phyloP scores from a whole-genome alignment of 2,888 invertebrate genomes.

The Cancer borealis region DNA sequence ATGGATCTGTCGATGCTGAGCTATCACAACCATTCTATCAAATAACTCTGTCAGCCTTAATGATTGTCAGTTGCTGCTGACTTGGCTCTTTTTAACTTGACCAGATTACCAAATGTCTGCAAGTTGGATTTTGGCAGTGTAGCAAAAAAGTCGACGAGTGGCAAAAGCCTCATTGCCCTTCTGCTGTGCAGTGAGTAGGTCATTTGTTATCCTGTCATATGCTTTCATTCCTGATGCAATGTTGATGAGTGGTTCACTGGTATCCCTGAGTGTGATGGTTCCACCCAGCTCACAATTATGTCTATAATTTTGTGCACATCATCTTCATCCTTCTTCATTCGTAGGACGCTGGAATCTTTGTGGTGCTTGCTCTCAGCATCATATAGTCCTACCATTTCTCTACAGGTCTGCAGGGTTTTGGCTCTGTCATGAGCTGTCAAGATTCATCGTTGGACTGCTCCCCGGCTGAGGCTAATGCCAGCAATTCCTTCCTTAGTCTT shows the following conservation, averaged over 20 bases:
- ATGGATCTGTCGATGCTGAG: background rate
- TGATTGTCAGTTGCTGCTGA: background rate
- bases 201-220: background rate
- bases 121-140: background rate
- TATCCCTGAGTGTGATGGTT: background rate
- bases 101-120: slow-evolving; percentile 12
- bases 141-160: background rate
- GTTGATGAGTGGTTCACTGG: background rate
- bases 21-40: background rate
- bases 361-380: background rate
- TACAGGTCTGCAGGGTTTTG: background rate
- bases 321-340: slow-evolving; percentile 51
- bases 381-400: background rate
- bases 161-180: background rate
- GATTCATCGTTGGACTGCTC: background rate
- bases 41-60: slow-evolving; percentile 7
- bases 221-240: slow-evolving; percentile 7
- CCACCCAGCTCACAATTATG: background rate
- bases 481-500: background rate
- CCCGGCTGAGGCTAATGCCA: background rate
- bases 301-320: slow-evolving; percentile 40
- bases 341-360: background rate
- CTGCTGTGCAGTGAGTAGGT: slow-evolving; percentile 1
- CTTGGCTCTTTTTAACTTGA: background rate
- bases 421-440: background rate